Percentiles rank a stretch among this genome's conserved stretches.
Evolutionary conservation across 2,888 invertebrate species (phyloP).

Genomic region (Leucophora obtusa): DNA sequence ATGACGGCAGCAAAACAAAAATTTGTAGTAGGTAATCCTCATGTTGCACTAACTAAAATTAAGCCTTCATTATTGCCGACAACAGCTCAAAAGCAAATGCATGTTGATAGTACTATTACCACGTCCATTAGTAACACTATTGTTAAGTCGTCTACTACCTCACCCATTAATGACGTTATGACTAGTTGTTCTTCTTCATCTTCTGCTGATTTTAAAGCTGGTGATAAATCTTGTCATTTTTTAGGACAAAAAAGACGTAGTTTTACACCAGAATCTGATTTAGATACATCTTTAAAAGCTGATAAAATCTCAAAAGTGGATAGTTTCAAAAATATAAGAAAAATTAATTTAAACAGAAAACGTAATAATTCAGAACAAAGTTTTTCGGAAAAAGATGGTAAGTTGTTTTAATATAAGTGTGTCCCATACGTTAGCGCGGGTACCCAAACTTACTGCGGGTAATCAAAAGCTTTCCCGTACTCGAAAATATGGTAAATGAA

Average conservation of each 20-base stretch:
- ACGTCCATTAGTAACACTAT: neutral
- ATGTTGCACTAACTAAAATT: constrained; percentile 42
- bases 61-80: constrained; percentile 9
- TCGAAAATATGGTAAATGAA: too few relatives aligned
- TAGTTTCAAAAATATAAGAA: constrained; percentile 2
- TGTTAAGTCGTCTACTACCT: constrained; percentile 32
- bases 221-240: constrained; percentile 13
- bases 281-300: constrained; percentile 27
- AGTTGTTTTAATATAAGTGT: too few relatives aligned
- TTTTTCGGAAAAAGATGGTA: constrained; percentile 5
- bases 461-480: too few relatives aligned
- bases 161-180: neutral
- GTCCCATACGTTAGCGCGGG: too few relatives aligned
- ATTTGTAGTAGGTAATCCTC: constrained; percentile 46
- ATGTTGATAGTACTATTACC: constrained; percentile 31
- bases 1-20: constrained; percentile 2
- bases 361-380: constrained; percentile 12
- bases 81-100: constrained; percentile 14
- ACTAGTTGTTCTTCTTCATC: neutral
- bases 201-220: constrained; percentile 4
- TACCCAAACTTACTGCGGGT: too few relatives aligned
- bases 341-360: constrained; percentile 20
- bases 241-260: constrained; percentile 37
- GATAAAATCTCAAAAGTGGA: constrained; percentile 37
- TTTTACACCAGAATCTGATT: constrained; percentile 20